phyloP scores from a whole-genome alignment of 1,140 invertebrate species.

The Brachystomella parvula region DNA sequence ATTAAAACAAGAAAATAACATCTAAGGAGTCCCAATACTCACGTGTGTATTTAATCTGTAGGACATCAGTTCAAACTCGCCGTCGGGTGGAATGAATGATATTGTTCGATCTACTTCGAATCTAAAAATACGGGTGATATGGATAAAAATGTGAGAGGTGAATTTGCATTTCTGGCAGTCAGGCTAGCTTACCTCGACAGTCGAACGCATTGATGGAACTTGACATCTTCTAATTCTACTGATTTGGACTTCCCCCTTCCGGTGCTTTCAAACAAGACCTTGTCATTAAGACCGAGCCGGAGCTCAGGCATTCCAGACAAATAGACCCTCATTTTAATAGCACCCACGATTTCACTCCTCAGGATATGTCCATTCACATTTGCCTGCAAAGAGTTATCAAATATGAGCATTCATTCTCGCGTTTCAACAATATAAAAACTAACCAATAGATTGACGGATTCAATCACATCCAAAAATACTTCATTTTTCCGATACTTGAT shows the following conservation, averaged over 20 bases:
- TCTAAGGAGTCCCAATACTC: slow-evolving; percentile 44
- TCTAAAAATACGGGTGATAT: slow-evolving; percentile 42
- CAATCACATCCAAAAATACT: slow-evolving; percentile 99
- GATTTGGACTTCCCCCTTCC: slow-evolving; percentile 97
- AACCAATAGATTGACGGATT: slow-evolving; percentile 91
- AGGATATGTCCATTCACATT: slow-evolving; percentile 97
- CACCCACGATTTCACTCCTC: slow-evolving; percentile 95
- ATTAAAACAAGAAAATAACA: not conserved
- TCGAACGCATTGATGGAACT: slow-evolving; percentile 99
- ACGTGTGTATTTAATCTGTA: slow-evolving; percentile 95
- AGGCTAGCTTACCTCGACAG: slow-evolving; percentile 57
- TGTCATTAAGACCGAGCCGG: slow-evolving; percentile 95
- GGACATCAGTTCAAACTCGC: slow-evolving; percentile 99
- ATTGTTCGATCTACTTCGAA: slow-evolving; percentile 99
- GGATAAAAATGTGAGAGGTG: not conserved
- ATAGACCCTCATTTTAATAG: slow-evolving; percentile 98
- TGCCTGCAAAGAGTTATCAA: slow-evolving; percentile 50
- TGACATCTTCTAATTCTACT: slow-evolving; percentile 97
- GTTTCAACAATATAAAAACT: slow-evolving; percentile 31
- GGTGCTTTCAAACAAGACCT: slow-evolving; percentile 96
- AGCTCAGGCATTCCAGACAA: slow-evolving; percentile 99
- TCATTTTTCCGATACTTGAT: slow-evolving; percentile 99
- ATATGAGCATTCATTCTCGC: not conserved
- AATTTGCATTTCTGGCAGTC: not conserved
- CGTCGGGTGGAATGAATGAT: slow-evolving; percentile 98